Evolutionary conservation across 2,113 vertebrate genomes (phyloP), one percentile per base, ranked within the genome.

Genomic region (Hypomesus transpacificus): DNA sequence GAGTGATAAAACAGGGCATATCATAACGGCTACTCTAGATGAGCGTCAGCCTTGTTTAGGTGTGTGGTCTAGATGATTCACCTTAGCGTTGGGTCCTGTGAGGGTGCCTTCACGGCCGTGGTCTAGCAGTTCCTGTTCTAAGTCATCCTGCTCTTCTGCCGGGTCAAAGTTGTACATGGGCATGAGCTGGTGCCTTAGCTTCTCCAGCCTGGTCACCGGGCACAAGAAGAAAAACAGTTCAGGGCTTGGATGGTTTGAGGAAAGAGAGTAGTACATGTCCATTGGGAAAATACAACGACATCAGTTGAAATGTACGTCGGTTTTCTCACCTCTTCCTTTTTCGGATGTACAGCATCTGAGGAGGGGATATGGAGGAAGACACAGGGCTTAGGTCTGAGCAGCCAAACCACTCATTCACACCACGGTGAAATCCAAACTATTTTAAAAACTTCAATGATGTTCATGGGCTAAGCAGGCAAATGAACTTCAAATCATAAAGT

Each of bases 101-200:
- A 94, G 87, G 31, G 83, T 89, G 24, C 89, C 85, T 2, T 97
- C 96, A 68, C 95, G 87, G 50, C 94, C 94, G 0, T 96, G 97
- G 57, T 99, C 97, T 86, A 98, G 89, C 26, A 98, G 91, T 81
- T 99, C 97, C 89, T 96, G 97, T 85, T 98, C 97, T 84, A 99
- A 89, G 78, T 99, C 97, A 3, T 98, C 96, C 84, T 98, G 97
- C 14, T 98, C 97, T 84, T 99, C 97, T 0, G 94, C 94, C 28
- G 97, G 97, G 84, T 99, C 97, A 46, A 98, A 98, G 92, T 93
- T 99, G 87, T 98, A 98, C 97, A 98, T 98, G 70, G 97, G 97
- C 97, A 99, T 98, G 63, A 98, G 94, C 91, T 98, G 97, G 87
- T 98, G 96, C 76, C 95, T 93, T 1, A 98, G 87, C 79, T 98